Evolutionary conservation across 2,888 invertebrate species (phyloP).

Genomic region (Sarcophaga caerulescens): DNA sequence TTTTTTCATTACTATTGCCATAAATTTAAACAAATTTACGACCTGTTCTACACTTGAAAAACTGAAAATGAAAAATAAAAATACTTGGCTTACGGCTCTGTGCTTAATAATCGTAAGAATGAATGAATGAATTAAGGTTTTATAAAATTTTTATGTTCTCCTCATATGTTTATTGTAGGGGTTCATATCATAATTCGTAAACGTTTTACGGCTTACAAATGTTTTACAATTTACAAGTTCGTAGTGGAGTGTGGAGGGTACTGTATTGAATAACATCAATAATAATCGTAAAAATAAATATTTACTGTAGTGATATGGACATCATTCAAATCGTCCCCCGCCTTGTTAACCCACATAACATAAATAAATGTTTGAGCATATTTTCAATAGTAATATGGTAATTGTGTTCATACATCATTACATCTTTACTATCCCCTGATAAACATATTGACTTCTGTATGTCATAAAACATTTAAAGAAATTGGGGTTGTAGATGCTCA

Average conservation of each 20-base stretch:
- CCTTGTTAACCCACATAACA: too few species aligned
- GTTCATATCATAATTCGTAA: slow-evolving; percentile 3
- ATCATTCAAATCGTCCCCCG: too few species aligned
- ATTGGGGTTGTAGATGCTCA: too few species aligned
- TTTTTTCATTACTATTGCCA: slow-evolving; percentile 39
- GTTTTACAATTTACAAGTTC: not conserved
- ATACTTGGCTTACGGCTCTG: not conserved
- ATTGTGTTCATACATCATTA: slow-evolving; percentile 10
- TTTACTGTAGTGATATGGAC: too few species aligned
- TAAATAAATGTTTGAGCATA: not conserved
- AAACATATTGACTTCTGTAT: too few species aligned
- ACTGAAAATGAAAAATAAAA: slow-evolving; percentile 16
- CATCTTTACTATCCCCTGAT: not conserved
- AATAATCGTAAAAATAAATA: too few species aligned
- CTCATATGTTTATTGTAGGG: slow-evolving; percentile 35
- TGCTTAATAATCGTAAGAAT: not conserved
- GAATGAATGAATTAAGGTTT: not conserved
- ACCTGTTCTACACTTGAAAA: slow-evolving; percentile 44
- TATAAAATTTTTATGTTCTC: slow-evolving; percentile 31
- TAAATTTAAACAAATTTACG: slow-evolving; percentile 59
- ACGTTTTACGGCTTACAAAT: slow-evolving; percentile 9
- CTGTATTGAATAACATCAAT: too few species aligned
- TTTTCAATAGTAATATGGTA: slow-evolving; percentile 1
- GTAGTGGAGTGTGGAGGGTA: not conserved
- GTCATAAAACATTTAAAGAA: too few species aligned